These are phyloP conservation scores for Sinodicranocentrus sp. DNA, from an alignment of 2,888 invertebrate species.

Conservation along the genomic window DNA sequence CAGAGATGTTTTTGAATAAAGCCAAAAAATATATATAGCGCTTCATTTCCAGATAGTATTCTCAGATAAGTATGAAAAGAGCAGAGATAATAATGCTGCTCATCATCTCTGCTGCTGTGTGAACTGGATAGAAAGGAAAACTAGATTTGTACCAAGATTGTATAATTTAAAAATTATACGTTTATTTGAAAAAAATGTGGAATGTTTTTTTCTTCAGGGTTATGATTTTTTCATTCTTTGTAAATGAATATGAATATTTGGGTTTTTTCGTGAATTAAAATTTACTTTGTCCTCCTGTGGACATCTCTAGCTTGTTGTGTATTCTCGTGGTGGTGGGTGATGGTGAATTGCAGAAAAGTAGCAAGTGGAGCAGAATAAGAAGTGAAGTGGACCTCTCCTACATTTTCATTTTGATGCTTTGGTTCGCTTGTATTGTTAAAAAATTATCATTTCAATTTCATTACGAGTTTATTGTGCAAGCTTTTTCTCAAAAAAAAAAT, in stretches of 20 bases:
- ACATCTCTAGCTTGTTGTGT: not conserved
- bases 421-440: not conserved
- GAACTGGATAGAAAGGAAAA: slow-evolving; percentile 62
- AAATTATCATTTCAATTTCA: slow-evolving; percentile 17
- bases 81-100: slow-evolving; percentile 37
- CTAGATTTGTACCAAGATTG: slow-evolving; percentile 60
- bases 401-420: slow-evolving; percentile 1
- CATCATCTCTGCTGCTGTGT: slow-evolving; percentile 26
- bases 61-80: slow-evolving; percentile 54
- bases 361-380: slow-evolving; percentile 24
- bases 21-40: slow-evolving; percentile 14
- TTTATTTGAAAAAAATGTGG: slow-evolving; percentile 38
- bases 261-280: slow-evolving; percentile 6
- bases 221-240: slow-evolving; percentile 11
- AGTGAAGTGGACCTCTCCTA: not conserved
- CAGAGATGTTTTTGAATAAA: not conserved
- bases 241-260: not conserved
- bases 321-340: too few species aligned
- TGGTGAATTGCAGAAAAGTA: slow-evolving; percentile 16
- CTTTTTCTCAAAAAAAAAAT: not conserved
- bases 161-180: slow-evolving; percentile 60
- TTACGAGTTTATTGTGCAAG: slow-evolving; percentile 4
- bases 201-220: slow-evolving; percentile 21
- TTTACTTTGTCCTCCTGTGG: not conserved
- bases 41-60: slow-evolving; percentile 35